A percentile compares a stretch with the other conserved stretches of the same genome.
phyloP scores from a whole-genome alignment of 1,140 invertebrate genomes.

The Polypedilum vanderplanki region DNA sequence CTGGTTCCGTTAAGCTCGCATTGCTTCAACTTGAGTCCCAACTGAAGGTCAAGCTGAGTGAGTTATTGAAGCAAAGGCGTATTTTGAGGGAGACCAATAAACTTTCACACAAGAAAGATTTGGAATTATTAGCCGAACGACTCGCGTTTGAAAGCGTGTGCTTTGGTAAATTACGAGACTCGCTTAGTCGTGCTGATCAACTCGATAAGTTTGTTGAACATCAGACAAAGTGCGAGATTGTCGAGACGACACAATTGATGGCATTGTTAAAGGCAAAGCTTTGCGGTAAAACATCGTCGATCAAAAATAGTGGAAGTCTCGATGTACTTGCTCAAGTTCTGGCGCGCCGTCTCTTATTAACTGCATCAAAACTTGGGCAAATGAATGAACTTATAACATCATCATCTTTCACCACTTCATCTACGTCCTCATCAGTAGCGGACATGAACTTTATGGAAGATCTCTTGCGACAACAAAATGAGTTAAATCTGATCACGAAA shows the following conservation, averaged over 20 bases:
- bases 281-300: slow-evolving; percentile 43
- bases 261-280: slow-evolving; percentile 59
- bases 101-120: slow-evolving; percentile 56
- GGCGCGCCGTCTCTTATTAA: slow-evolving; percentile 33
- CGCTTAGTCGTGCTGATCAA: slow-evolving; percentile 34
- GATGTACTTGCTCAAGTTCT: slow-evolving; percentile 35
- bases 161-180: slow-evolving; percentile 34
- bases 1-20: slow-evolving; percentile 47
- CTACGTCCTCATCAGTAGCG: slow-evolving; percentile 33
- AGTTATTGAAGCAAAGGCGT: slow-evolving; percentile 56
- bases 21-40: slow-evolving; percentile 58
- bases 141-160: slow-evolving; percentile 62
- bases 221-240: slow-evolving; percentile 46
- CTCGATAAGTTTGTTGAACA: slow-evolving; percentile 33
- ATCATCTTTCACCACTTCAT: slow-evolving; percentile 30
- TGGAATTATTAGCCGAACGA: slow-evolving; percentile 64
- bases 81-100: slow-evolving; percentile 53
- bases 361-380: slow-evolving; percentile 30
- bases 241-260: slow-evolving; percentile 66
- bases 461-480: slow-evolving; percentile 52
- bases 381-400: slow-evolving; percentile 25
- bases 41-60: slow-evolving; percentile 56
- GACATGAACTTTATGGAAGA: slow-evolving; percentile 46
- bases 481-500: slow-evolving; percentile 52
- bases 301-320: slow-evolving; percentile 34